A percentile compares a stretch with the other conserved stretches of the same genome.
phyloP scores from a whole-genome alignment of 1,140 invertebrate genomes.

The Macrotrachela quadricornifera region DNA sequence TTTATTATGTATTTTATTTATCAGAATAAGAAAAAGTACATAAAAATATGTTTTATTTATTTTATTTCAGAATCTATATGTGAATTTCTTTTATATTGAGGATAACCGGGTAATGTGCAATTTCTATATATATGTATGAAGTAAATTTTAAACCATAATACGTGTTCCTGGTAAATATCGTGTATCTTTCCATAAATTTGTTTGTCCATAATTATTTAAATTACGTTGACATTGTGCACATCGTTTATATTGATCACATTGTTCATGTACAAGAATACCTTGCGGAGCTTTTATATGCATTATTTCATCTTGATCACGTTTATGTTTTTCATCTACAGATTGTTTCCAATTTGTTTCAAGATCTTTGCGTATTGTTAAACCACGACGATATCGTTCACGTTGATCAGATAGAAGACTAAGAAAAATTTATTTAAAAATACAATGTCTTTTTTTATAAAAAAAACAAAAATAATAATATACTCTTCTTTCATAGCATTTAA shows the following conservation, averaged over 20 bases:
- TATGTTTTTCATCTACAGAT: slow-evolving; percentile 16
- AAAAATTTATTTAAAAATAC: background rate
- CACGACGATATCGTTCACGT: slow-evolving; percentile 16
- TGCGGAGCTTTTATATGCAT: slow-evolving; percentile 17
- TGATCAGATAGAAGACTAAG: slow-evolving; percentile 21
- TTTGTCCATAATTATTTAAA: slow-evolving; percentile 22
- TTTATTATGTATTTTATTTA: too few species aligned
- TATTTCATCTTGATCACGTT: slow-evolving; percentile 18
- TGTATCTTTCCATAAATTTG: slow-evolving; percentile 29
- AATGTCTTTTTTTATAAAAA: too few species aligned
- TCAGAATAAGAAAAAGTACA: too few species aligned
- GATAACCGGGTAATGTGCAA: too few species aligned
- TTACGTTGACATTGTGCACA: slow-evolving; percentile 26
- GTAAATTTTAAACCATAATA: slow-evolving; percentile 8
- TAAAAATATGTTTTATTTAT: too few species aligned
- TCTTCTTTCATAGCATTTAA: slow-evolving; percentile 19
- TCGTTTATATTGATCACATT: slow-evolving; percentile 27
- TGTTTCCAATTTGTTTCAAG: slow-evolving; percentile 24
- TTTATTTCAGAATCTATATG: too few species aligned
- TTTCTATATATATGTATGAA: too few species aligned
- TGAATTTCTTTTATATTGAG: too few species aligned
- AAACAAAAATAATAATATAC: slow-evolving; percentile 13
- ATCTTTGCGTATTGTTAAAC: slow-evolving; percentile 14
- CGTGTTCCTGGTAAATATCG: slow-evolving; percentile 25
- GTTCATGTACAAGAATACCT: slow-evolving; percentile 24